Percentiles rank a stretch among this genome's conserved stretches.
Evolutionary conservation across 2,797 vertebrate genomes (phyloP).

Genomic region (Trematomus bernacchii): DNA sequence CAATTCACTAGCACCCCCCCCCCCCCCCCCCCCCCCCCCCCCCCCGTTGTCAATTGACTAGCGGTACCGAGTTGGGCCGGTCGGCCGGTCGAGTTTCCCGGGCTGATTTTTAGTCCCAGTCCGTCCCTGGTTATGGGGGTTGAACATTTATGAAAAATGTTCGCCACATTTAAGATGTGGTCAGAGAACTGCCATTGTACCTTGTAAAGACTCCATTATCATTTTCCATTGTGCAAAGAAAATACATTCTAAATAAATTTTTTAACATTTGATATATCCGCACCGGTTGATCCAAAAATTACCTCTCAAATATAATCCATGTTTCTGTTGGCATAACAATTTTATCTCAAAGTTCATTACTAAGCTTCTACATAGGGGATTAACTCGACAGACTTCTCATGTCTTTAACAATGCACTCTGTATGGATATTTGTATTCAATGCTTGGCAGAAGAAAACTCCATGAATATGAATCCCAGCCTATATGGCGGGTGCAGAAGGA

Average conservation of each 20-base stretch:
- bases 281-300: background rate
- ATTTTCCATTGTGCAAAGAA: too few species aligned
- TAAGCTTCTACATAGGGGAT: background rate
- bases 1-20: too few species aligned
- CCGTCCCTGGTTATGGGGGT: too few species aligned
- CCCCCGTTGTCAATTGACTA: too few species aligned
- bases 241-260: background rate
- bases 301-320: background rate
- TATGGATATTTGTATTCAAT: slow-evolving; percentile 32
- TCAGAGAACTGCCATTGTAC: too few species aligned
- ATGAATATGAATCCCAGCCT: slow-evolving; percentile 52
- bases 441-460: slow-evolving; percentile 31
- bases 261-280: background rate
- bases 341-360: background rate
- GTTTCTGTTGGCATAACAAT: background rate
- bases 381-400: slow-evolving; percentile 1
- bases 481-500: slow-evolving; percentile 71
- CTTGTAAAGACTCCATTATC: too few species aligned
- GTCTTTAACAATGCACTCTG: slow-evolving; percentile 15
- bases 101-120: too few species aligned
- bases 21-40: too few species aligned
- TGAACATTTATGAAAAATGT: too few species aligned
- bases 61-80: too few species aligned
- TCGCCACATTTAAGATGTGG: too few species aligned
- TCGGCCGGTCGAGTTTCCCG: too few species aligned